Evolutionary conservation across 2,797 vertebrate species (phyloP), one percentile per base, ranked within the genome.

Genomic region (Danio albolineatus): DNA sequence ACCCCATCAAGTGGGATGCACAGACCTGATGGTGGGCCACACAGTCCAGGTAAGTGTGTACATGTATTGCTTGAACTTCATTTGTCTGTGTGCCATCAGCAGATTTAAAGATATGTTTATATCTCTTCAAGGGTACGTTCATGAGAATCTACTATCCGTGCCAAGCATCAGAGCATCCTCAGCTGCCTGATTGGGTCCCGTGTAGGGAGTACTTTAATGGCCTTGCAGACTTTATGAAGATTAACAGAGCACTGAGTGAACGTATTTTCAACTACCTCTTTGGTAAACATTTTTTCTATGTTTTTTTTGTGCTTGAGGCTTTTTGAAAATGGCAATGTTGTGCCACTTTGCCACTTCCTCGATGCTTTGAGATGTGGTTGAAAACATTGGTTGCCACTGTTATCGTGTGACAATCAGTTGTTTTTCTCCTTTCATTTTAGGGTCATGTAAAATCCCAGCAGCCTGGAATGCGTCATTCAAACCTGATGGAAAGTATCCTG

Each of bases 81-180:
- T 13, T 19, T 44, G 21, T 65, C 2, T 60, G 4, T 59, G 2
- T 51, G 21, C 17, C 6, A n/a, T 21, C 7, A 41, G 36, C 43
- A 12, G 28, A 21, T 28, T 67, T 1, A 10, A 17, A 14, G 10
- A 77, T 10, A 10, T 21, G 6, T 39, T 60, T 76, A 1, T 46
- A 12, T 54, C 56, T 53, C n/a, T 54, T 64, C 6, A 46, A 98
- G 97, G 95, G 97, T 70, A 95, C 87, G 65, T 97, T 99, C 84
- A 89, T 99, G 80, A 95, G 96, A 28, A 90, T 99, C 1, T 99
- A 95, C 90, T 99, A 99, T 84, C 98, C 98, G 0, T 95, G 96
- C 5, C 87, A 93, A 17, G 82, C 91, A 59, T 84, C 67, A 0
- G 87, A 91, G 14, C 87, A 85, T 7, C 83, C 64, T 0, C 87